Conservation (phyloP, 2,797 vertebrate species). For the Melanogrammus aeglefinus region DNA sequence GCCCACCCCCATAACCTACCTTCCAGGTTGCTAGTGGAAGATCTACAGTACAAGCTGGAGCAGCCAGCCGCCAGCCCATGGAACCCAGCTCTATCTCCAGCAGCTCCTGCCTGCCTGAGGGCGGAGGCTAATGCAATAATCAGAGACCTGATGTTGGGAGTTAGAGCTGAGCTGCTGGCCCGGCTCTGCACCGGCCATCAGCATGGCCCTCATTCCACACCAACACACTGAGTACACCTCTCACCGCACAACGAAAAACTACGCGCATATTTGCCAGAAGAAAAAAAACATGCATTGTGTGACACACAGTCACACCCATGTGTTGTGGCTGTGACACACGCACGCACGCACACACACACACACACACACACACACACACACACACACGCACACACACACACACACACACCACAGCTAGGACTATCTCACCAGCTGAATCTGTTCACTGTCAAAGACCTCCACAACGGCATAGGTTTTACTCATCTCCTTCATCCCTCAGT, state of each 20-base stretch:
- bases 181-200: slow-evolving; percentile 27
- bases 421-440: slow-evolving; percentile 79
- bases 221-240: slow-evolving; percentile 12
- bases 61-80: slow-evolving; percentile 1
- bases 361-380: neutral
- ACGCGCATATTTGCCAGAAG: neutral
- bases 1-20: neutral
- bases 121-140: slow-evolving; percentile 48
- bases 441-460: slow-evolving; percentile 80
- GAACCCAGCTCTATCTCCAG: slow-evolving; percentile 16
- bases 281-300: neutral
- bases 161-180: slow-evolving; percentile 44
- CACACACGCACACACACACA: neutral
- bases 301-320: neutral
- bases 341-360: neutral
- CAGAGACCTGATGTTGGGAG: slow-evolving; percentile 51
- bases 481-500: slow-evolving; percentile 75
- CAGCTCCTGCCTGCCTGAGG: slow-evolving; percentile 4
- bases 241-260: slow-evolving; percentile 5
- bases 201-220: slow-evolving; percentile 10
- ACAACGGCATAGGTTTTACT: slow-evolving; percentile 79
- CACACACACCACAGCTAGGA: neutral
- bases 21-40: neutral
- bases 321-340: neutral
- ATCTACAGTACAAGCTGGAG: slow-evolving; percentile 4